Evolutionary conservation across 2,113 vertebrate genomes (phyloP), one percentile per base, ranked within the genome.

Genomic region (Carassius auratus): DNA sequence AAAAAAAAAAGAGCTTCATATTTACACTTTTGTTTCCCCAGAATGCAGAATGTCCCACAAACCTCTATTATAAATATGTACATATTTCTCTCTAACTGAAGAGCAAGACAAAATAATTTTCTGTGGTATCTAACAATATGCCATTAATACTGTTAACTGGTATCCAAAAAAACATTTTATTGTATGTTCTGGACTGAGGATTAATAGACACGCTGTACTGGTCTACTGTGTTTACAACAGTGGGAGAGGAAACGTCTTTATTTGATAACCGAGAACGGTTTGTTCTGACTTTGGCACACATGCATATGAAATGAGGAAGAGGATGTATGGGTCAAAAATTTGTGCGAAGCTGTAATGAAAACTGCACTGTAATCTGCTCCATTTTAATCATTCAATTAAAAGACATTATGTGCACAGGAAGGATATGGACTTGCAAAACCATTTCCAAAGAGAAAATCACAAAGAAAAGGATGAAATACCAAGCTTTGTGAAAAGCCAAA

Each of bases 401-500:
- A 30, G 10, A 33, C 15, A 30, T 8, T 23, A 9, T 23, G 36
- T 68, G 36, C 8, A 42, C 50, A 55, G 5, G 36, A 38, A 23
- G 4, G 1, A 21, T 15, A 79, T 3, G 2, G 15, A 76, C 12
- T 21, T 33, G 7, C 19, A 68, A n/a, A 84, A 61, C 21, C 17
- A 21, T 59, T 59, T 59, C 55, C 17, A 1, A 61, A n/a, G 57
- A n/a, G 57, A 36, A n/a, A 50, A 61, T 84, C 48, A 14, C 45
- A 0, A 55, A 55, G 33, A 48, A 66, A n/a, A n/a, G 14, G 77
- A 80, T 48, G 38, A 12, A 79, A 19, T 30, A 64, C 36, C 10
- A 30, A 80, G 21, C 3, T 79, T 42, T 62, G 76, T 23, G 57
- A 79, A 62, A 62, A 12, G 77, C 57, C 57, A 62, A 79, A 79